Evolutionary conservation across 2,888 invertebrate species (phyloP), one percentile per base, ranked within the genome.

Genomic region (Apeira syringaria): DNA sequence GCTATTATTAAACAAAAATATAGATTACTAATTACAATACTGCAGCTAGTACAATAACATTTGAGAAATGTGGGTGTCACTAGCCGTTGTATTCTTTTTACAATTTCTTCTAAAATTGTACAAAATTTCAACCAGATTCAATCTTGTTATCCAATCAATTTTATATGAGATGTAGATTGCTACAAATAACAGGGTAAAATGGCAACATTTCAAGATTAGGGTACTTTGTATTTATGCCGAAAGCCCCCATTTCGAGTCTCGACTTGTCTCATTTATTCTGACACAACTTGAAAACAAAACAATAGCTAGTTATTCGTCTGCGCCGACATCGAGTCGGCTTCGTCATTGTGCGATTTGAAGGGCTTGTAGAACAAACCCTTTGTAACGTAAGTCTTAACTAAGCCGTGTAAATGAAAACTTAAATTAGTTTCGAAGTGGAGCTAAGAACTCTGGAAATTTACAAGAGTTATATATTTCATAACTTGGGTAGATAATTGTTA

Each of bases 351-450:
- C 59, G 13, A 20, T 33, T 58, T 59, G 56, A 66, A 68, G 62
- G 64, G 67, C 65, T 69, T 63, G 63, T 70, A 59, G 56, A 75
- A 69, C 64, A 69, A 75, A 69, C 68, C 77, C 76, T 83, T 79
- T 79, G 80, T 74, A 74, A 73, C 64, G 61, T 57, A 61, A 77
- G 65, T 58, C 54, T 71, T 33, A n/a, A 15, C 53, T 71, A 68
- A 60, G 58, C 67, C 61, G 58, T 64, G 56, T 66, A 69, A 72
- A 74, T 72, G 72, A 68, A 80, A 80, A 79, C 80, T 80, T 80
- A 70, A 78, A 83, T 81, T 80, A 79, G 68, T 74, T 70, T 59
- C 50, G 37, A 61, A 37, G 18, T 22, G 18, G 68, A 64, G 53
- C 56, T 57, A 48, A 51, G 40, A 22, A 30, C 38, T 43, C 45